These are phyloP conservation scores for Acanthosepion esculentum DNA, from an alignment of 2,888 invertebrate genomes.

Conservation along the genomic window DNA sequence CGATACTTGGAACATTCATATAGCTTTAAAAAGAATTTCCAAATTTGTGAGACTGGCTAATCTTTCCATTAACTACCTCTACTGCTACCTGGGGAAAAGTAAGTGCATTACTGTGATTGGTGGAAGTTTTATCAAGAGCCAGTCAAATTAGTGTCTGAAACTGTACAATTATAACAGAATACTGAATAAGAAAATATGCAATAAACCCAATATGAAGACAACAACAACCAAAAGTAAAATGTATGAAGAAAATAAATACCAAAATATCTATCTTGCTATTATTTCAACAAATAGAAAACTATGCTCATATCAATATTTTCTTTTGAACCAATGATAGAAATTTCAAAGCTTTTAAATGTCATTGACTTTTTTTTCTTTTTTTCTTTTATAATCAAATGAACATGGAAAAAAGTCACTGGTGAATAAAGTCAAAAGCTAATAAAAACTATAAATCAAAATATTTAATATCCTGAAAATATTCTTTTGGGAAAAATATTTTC, in stretches of 20 bases:
- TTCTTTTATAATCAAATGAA: neutral
- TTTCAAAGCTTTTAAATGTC: neutral
- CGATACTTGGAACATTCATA: neutral
- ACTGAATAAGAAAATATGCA: neutral
- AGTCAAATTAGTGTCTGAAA: constrained; percentile 21
- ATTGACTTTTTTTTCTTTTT: neutral
- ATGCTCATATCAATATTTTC: neutral
- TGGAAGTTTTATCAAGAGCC: neutral
- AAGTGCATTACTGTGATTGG: neutral
- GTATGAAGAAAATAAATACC: neutral
- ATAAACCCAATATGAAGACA: constrained; percentile 11
- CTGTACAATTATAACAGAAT: neutral
- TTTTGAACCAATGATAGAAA: constrained; percentile 21
- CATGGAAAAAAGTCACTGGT: neutral
- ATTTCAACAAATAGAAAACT: constrained; percentile 33
- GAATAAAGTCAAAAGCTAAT: neutral
- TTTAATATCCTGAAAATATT: neutral
- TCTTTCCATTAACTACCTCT: neutral
- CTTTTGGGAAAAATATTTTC: neutral
- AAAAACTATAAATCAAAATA: neutral
- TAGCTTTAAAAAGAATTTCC: neutral
- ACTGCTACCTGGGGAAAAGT: neutral
- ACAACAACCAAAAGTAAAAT: constrained; percentile 14
- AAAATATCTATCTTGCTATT: constrained; percentile 9
- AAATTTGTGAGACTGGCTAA: neutral